These are phyloP conservation scores for Drosophila bipectinata DNA, from an alignment of 1,140 invertebrate species.

Conservation along the genomic window DNA sequence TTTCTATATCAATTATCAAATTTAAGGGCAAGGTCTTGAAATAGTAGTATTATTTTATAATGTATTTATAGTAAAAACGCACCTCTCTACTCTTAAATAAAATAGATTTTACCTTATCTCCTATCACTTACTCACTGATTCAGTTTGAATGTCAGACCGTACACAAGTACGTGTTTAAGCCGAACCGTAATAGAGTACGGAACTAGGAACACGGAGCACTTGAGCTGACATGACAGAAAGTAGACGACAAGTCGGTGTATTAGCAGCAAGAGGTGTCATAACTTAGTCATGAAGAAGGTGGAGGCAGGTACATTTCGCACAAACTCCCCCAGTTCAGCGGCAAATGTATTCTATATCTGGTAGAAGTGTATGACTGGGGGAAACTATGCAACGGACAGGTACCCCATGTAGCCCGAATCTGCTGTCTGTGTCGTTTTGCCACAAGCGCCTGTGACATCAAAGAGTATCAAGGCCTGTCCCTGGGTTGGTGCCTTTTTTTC, in stretches of 20 bases:
- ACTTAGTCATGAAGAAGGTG: slow-evolving; percentile 51
- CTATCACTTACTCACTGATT: background rate
- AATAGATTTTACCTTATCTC: background rate
- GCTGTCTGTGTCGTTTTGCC: slow-evolving; percentile 1
- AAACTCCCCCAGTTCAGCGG: background rate
- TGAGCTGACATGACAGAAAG: slow-evolving; percentile 52
- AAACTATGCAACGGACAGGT: background rate
- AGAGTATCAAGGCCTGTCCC: slow-evolving; percentile 6
- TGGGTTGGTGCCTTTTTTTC: background rate
- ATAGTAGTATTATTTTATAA: too few species aligned
- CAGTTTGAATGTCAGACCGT: slow-evolving; percentile 41
- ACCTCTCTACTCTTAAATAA: background rate
- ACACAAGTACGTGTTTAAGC: slow-evolving; percentile 70
- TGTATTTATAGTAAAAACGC: too few species aligned
- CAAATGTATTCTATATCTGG: background rate
- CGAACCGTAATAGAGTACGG: slow-evolving; percentile 21
- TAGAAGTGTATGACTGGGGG: background rate
- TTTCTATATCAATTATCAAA: slow-evolving; percentile 28
- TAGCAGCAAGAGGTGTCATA: slow-evolving; percentile 52
- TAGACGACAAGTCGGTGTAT: slow-evolving; percentile 54
- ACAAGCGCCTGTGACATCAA: background rate
- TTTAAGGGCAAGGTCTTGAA: background rate
- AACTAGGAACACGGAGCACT: slow-evolving; percentile 33
- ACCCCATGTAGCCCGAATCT: background rate
- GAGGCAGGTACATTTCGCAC: slow-evolving; percentile 25